Evolutionary conservation across 2,113 vertebrate genomes (phyloP).

Genomic region (Dicentrarchus labrax): DNA sequence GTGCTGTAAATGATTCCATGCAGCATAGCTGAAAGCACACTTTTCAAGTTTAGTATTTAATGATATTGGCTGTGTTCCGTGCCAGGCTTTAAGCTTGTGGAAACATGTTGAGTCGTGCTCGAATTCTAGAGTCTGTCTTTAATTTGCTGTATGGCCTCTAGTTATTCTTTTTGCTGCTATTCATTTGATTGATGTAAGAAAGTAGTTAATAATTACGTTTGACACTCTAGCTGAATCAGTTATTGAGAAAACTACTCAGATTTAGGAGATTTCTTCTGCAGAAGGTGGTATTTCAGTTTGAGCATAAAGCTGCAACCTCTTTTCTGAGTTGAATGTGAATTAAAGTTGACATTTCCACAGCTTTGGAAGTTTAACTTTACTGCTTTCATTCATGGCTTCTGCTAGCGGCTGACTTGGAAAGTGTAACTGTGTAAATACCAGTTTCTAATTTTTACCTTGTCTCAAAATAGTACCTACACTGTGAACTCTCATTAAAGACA

Average conservation of each 20-base stretch:
- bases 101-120: neutral
- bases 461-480: neutral
- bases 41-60: neutral
- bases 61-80: neutral
- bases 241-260: neutral
- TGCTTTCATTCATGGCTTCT: neutral
- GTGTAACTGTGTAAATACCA: neutral
- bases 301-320: neutral
- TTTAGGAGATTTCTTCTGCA: neutral
- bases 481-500: neutral
- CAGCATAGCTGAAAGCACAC: neutral
- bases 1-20: neutral
- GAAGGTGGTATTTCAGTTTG: conserved; percentile 1
- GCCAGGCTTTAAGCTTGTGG: neutral
- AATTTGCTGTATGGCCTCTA: conserved; percentile 28
- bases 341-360: conserved; percentile 21
- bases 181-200: conserved; percentile 29
- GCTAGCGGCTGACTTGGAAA: neutral
- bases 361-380: neutral
- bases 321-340: neutral
- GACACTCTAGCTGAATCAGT: neutral
- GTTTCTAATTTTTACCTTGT: neutral
- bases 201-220: conserved; percentile 33
- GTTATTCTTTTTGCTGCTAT: conserved; percentile 19
- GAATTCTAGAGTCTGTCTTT: neutral